These are phyloP conservation scores for Macquaria ambigua DNA, from an alignment of 2,113 vertebrate species.

Conservation along the genomic window DNA sequence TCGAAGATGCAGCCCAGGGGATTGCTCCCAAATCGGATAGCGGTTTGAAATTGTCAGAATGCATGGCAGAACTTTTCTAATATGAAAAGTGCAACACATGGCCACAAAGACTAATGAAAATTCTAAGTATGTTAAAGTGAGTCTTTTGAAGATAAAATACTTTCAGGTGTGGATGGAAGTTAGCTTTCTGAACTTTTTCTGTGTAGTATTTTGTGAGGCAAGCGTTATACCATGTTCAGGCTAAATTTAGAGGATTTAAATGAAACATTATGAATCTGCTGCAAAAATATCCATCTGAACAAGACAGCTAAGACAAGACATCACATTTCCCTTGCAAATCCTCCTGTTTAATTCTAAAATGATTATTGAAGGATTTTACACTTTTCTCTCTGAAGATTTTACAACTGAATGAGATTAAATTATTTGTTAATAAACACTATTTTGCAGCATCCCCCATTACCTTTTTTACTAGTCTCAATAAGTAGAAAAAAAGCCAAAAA, in stretches of 20 bases:
- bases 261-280: neutral
- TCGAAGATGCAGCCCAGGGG: conserved; percentile 57
- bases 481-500: neutral
- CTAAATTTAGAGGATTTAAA: neutral
- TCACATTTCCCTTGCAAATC: neutral
- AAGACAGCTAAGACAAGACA: neutral
- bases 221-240: neutral
- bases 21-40: conserved; percentile 65
- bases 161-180: conserved; percentile 45
- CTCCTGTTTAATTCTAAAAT: neutral
- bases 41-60: conserved; percentile 60
- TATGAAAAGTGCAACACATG: conserved; percentile 45
- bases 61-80: conserved; percentile 60
- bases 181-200: neutral
- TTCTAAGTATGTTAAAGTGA: conserved; percentile 12
- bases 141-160: conserved; percentile 50
- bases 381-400: neutral
- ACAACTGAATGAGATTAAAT: neutral
- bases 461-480: neutral
- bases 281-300: neutral
- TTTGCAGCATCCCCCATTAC: neutral
- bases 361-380: neutral
- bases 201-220: neutral
- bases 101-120: conserved; percentile 40
- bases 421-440: neutral